Percentiles rank a stretch among this genome's conserved stretches.
These are phyloP conservation scores for Pecten maximus DNA, from an alignment of 2,888 invertebrate species.

Conservation along the genomic window DNA sequence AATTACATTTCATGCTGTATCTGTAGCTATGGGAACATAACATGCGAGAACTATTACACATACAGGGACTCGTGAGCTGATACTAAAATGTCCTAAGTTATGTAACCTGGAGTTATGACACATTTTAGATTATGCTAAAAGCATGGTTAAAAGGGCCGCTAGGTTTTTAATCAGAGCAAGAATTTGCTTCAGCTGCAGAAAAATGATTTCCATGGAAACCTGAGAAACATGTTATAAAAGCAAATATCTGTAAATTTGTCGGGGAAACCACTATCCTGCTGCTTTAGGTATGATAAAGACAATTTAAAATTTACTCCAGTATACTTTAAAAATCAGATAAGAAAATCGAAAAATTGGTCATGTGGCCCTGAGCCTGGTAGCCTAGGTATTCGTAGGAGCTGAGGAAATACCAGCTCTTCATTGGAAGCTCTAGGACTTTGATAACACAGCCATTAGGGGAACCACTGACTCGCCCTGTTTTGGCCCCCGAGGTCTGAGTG, in stretches of 20 bases:
- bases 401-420: neutral
- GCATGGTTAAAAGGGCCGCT: neutral
- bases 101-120: neutral
- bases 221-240: neutral
- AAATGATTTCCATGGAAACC: constrained; percentile 9
- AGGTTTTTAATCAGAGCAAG: constrained; percentile 15
- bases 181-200: constrained; percentile 24
- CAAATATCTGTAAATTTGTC: neutral
- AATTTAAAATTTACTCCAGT: neutral
- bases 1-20: neutral
- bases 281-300: constrained; percentile 10
- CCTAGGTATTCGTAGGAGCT: neutral
- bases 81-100: neutral
- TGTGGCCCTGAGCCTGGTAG: neutral
- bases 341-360: constrained; percentile 35
- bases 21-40: neutral
- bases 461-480: neutral
- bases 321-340: constrained; percentile 27
- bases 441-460: constrained; percentile 23
- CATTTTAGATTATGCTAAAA: constrained; percentile 3
- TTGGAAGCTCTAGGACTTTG: neutral
- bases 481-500: neutral
- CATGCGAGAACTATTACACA: neutral
- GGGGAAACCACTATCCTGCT: neutral
- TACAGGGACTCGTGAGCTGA: neutral